Percentiles rank a stretch among this genome's conserved stretches.
phyloP scores from a whole-genome alignment of 2,113 vertebrate species.

The Hippolais icterina region DNA sequence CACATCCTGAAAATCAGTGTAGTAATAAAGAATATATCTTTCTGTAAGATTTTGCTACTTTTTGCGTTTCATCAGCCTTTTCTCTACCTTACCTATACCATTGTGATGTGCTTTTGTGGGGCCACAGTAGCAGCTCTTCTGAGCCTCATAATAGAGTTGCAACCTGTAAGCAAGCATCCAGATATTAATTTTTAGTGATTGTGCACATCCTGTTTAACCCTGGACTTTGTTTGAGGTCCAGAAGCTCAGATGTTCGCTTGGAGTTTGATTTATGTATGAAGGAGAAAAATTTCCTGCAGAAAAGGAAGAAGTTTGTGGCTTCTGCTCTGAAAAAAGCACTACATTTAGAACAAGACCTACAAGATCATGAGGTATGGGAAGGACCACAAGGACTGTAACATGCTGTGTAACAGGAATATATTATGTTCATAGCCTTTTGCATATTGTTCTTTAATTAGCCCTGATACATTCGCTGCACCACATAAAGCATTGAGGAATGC shows the following conservation, averaged over 20 bases:
- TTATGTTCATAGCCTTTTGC: background rate
- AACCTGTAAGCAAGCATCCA: background rate
- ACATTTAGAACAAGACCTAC: constrained; percentile 63
- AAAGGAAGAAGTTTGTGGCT: constrained; percentile 75
- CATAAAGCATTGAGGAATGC: background rate
- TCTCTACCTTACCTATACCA: background rate
- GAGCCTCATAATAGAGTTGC: background rate
- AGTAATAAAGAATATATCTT: background rate
- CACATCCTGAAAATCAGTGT: background rate
- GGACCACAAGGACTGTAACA: background rate
- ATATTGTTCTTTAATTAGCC: background rate
- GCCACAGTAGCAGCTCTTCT: background rate
- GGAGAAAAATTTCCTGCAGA: constrained; percentile 80
- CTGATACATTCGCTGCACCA: background rate
- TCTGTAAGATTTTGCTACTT: background rate
- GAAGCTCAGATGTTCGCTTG: constrained; percentile 75
- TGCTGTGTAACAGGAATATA: background rate
- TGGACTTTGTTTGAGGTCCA: constrained; percentile 37
- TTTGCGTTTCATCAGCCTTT: background rate
- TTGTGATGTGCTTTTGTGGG: background rate
- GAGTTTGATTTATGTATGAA: constrained; percentile 73
- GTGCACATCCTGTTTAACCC: background rate
- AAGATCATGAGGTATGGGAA: constrained; percentile 73
- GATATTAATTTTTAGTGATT: background rate
- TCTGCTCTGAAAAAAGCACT: constrained; percentile 75